Evolutionary conservation across 2,888 invertebrate species (phyloP), one percentile per base, ranked within the genome.

Genomic region (Litoditis marina): DNA sequence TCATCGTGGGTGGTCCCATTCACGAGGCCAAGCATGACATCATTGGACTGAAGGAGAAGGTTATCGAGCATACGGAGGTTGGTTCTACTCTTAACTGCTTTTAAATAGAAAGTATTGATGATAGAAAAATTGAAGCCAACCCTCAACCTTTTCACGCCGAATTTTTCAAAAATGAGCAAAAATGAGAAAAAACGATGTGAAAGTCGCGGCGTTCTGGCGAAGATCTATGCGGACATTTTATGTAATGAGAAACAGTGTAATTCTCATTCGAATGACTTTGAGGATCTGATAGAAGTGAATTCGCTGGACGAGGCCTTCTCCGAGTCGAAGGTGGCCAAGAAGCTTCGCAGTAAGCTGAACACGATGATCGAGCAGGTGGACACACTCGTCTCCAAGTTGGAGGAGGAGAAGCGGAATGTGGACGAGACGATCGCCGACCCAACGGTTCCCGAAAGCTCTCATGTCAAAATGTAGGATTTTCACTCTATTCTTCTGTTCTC

Each of bases 21-120:
- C 68, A 73, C 8, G 79, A 78, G 56, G 78, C 79, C 13, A 76
- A 73, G 57, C 71, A 77, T 52, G 78, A 78, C 47, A 75, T 79
- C 44, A 63, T 71, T n/a, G 78, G 75, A 47, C 59, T 79, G 46
- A 77, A 77, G 57, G 79, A 79, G 61, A 74, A 79, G 61, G 74
- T 77, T 57, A 73, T 77, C n/a, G 79, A 78, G 53, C 79, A 78
- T 59, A 70, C 69, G n/a, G 79, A 79, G 65, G 75, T 73, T 39
- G n/a, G 39, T 11, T 39, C 11, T 13, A 39, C 13, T n/a, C 13
- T 13, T 53, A 42, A 19, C 3, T 2, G 4, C 31, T 27, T 5
- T 5, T 39, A 30, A 39, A 22, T 2, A n/a, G 8, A 36, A 16
- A 16, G 16, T 11, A 36, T 11, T 8, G 36, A 16, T 36, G 36